A percentile compares a stretch with the other conserved stretches of the same genome.
Evolutionary conservation across 1,140 invertebrate species (phyloP).

Genomic region (Cherax destructor): DNA sequence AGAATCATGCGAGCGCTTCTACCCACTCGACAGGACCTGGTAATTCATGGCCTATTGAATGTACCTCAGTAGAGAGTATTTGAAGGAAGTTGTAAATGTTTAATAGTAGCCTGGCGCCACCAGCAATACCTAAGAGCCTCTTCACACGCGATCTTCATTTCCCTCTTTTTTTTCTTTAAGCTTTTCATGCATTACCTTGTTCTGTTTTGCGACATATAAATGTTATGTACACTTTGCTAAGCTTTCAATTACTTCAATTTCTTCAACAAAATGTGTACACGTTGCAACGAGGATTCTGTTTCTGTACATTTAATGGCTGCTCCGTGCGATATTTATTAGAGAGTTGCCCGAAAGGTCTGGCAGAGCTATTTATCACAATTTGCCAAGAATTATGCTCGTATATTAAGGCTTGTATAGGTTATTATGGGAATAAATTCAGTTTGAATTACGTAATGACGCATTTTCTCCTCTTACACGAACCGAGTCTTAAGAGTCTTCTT

Average conservation of each 20-base stretch:
- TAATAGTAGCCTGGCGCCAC: neutral
- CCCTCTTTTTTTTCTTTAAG: neutral
- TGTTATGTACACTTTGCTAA: neutral
- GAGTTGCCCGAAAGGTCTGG: neutral
- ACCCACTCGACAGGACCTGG: neutral
- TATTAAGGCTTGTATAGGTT: neutral
- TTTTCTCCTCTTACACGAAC: neutral
- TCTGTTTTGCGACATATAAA: neutral
- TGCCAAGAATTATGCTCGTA: neutral
- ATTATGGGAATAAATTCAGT: neutral
- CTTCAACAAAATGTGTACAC: no score
- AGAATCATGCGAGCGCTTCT: neutral
- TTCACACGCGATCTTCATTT: neutral
- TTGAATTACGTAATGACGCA: neutral
- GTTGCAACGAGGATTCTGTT: no score
- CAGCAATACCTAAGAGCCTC: neutral
- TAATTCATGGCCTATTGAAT: constrained; percentile 8
- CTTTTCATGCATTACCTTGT: neutral
- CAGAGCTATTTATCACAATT: neutral
- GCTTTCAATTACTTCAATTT: neutral
- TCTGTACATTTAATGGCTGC: no score
- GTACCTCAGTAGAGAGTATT: neutral
- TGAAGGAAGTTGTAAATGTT: constrained; percentile 4
- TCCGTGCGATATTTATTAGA: neutral
- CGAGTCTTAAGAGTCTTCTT: neutral